These are phyloP conservation scores for Paedocypris sp. DNA, from an alignment of 2,113 vertebrate genomes.

Conservation along the genomic window DNA sequence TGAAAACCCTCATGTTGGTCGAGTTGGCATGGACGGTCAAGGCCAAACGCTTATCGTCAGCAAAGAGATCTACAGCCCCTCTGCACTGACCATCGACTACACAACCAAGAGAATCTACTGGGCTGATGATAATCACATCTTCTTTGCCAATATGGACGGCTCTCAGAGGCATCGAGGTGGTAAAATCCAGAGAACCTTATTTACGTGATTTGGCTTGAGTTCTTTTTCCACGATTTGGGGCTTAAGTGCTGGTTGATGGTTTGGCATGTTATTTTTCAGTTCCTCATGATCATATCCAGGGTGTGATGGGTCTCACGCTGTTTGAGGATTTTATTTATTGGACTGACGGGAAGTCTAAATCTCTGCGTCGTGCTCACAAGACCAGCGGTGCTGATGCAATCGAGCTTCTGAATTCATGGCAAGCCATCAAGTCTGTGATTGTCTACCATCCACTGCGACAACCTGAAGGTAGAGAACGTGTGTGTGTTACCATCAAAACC, in stretches of 20 bases:
- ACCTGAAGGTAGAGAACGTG: slow-evolving; percentile 90
- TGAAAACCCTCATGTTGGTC: slow-evolving; percentile 82
- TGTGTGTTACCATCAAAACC: too few species aligned
- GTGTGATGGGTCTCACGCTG: slow-evolving; percentile 88
- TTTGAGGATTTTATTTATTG: slow-evolving; percentile 98
- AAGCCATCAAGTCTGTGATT: slow-evolving; percentile 92
- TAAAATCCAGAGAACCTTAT: slow-evolving; percentile 46
- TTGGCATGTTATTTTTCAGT: slow-evolving; percentile 66
- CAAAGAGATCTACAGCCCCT: slow-evolving; percentile 83
- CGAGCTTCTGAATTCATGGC: slow-evolving; percentile 92
- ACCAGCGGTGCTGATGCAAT: slow-evolving; percentile 78
- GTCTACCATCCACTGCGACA: slow-evolving; percentile 94
- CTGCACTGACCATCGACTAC: slow-evolving; percentile 91
- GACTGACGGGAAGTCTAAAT: slow-evolving; percentile 97
- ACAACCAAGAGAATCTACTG: slow-evolving; percentile 91
- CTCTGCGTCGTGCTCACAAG: slow-evolving; percentile 89
- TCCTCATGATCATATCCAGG: slow-evolving; percentile 84
- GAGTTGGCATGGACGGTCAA: slow-evolving; percentile 90
- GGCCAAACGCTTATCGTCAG: slow-evolving; percentile 77
- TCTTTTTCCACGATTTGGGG: slow-evolving; percentile 24
- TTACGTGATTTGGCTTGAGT: slow-evolving; percentile 49
- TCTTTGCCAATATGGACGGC: slow-evolving; percentile 92
- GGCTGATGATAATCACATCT: slow-evolving; percentile 93
- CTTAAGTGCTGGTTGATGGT: slow-evolving; percentile 39
- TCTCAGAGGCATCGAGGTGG: slow-evolving; percentile 83